Evolutionary conservation across 2,113 vertebrate genomes (phyloP).

Genomic region (Dasypus novemcinctus): DNA sequence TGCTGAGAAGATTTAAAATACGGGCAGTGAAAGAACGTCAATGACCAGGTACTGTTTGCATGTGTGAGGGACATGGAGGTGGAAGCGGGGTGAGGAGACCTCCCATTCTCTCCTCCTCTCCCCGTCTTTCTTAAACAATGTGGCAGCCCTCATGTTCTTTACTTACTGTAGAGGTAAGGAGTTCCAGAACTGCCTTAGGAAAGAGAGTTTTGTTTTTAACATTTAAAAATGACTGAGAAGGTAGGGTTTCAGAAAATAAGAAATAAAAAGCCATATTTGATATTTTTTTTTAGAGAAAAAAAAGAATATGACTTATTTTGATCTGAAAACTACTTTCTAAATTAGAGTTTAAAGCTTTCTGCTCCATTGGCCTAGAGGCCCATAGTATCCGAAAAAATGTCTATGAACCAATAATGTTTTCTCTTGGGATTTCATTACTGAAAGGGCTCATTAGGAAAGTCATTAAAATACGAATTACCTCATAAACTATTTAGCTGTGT

Average conservation of each 20-base stretch:
- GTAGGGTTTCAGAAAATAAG: neutral
- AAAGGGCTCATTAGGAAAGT: constrained; percentile 90
- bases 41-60: neutral
- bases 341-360: constrained; percentile 75
- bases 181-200: neutral
- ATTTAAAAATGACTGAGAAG: neutral
- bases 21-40: neutral
- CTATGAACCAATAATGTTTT: constrained; percentile 84
- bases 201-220: constrained; percentile 44
- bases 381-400: constrained; percentile 82
- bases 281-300: neutral
- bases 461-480: constrained; percentile 92
- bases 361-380: constrained; percentile 73
- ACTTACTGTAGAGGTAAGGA: neutral
- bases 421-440: constrained; percentile 88
- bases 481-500: constrained; percentile 98
- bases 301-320: constrained; percentile 67
- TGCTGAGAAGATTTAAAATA: constrained; percentile 36
- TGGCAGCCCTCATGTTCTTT: neutral
- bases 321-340: constrained; percentile 76
- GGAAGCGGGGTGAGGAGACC: neutral
- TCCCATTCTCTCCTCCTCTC: neutral
- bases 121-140: too few relatives aligned
- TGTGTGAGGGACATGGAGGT: neutral
- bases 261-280: neutral